A percentile compares a stretch with the other conserved stretches of the same genome.
These are phyloP conservation scores for Trachelus troglodyta DNA, from an alignment of 2,888 invertebrate genomes.

Conservation along the genomic window DNA sequence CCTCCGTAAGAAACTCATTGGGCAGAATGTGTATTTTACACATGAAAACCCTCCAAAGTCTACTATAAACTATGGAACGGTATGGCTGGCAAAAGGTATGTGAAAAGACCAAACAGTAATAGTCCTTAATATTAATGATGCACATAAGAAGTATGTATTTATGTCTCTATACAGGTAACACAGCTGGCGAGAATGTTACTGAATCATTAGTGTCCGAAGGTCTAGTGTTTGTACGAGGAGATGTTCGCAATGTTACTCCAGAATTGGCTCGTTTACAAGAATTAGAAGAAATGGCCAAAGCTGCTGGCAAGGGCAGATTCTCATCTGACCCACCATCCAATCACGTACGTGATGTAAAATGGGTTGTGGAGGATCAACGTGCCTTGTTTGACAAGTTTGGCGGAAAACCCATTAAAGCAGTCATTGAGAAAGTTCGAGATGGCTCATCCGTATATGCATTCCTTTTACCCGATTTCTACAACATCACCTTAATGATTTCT, in stretches of 20 bases:
- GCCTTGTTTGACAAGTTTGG: constrained; percentile 86
- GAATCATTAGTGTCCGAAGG: constrained; percentile 92
- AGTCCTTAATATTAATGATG: neutral
- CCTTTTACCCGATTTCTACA: constrained; percentile 89
- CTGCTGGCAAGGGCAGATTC: constrained; percentile 89
- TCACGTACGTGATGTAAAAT: constrained; percentile 88
- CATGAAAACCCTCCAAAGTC: constrained; percentile 86
- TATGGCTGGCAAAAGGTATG: constrained; percentile 86
- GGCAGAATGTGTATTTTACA: constrained; percentile 88
- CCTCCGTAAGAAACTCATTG: constrained; percentile 90
- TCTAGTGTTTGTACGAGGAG: constrained; percentile 81
- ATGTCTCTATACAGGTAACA: constrained; percentile 61
- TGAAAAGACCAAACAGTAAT: neutral
- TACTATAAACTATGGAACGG: constrained; percentile 87
- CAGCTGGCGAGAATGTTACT: constrained; percentile 86
- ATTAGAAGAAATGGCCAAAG: constrained; percentile 90
- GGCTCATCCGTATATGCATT: constrained; percentile 95
- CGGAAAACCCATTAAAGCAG: constrained; percentile 88
- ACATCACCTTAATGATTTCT: constrained; percentile 94
- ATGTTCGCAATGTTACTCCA: constrained; percentile 73
- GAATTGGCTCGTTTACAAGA: constrained; percentile 80
- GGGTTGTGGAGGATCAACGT: constrained; percentile 88
- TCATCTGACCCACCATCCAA: constrained; percentile 69
- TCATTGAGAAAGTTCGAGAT: constrained; percentile 97
- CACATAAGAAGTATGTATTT: neutral